phyloP scores from a whole-genome alignment of 2,113 vertebrate species.

The Gymnarchus niloticus region DNA sequence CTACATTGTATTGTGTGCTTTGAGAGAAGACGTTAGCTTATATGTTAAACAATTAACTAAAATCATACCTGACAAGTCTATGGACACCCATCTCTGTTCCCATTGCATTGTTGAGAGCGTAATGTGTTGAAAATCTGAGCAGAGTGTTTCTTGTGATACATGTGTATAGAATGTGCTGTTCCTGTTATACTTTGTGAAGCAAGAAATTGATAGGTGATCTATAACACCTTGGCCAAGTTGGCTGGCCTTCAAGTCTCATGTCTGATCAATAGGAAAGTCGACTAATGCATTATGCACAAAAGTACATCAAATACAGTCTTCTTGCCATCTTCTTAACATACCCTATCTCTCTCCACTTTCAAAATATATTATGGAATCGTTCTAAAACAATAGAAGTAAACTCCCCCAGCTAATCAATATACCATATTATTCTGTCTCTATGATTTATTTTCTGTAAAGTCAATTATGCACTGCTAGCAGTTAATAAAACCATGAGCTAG shows the following conservation, averaged over 20 bases:
- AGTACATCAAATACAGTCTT: not conserved
- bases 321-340: not conserved
- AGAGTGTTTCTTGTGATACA: not conserved
- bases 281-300: not conserved
- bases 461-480: conserved; percentile 8
- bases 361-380: not conserved
- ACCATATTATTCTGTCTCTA: not conserved
- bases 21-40: not conserved
- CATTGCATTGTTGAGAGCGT: not conserved
- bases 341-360: not conserved
- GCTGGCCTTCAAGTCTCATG: not conserved
- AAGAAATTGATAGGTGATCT: not conserved
- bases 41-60: not conserved
- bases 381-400: not conserved
- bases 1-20: not conserved
- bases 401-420: not conserved
- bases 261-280: not conserved
- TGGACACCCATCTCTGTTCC: not conserved
- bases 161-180: conserved; percentile 19
- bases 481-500: not conserved
- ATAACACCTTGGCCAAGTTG: conserved; percentile 14
- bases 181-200: not conserved
- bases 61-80: not conserved
- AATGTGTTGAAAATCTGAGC: not conserved
- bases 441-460: not conserved